Evolutionary conservation across 2,113 vertebrate species (phyloP).

Genomic region (Poeciliopsis retropinna): DNA sequence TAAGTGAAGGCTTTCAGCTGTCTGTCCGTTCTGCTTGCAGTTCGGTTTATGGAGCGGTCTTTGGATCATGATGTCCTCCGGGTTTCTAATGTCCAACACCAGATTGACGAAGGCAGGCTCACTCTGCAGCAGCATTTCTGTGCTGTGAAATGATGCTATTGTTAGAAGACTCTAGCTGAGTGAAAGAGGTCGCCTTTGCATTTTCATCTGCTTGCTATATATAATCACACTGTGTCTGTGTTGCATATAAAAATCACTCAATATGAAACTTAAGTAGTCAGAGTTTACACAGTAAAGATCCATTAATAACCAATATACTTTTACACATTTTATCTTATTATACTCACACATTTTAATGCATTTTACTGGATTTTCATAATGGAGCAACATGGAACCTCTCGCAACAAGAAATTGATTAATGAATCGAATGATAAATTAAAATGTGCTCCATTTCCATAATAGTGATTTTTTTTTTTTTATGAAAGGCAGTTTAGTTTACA

Average conservation of each 20-base stretch:
- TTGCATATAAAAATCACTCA: slow-evolving; percentile 51
- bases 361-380: neutral
- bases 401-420: too few species aligned
- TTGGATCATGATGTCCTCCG: slow-evolving; percentile 25
- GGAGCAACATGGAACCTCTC: too few species aligned
- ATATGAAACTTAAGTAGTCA: slow-evolving; percentile 20
- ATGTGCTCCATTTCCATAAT: too few species aligned
- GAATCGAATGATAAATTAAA: too few species aligned
- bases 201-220: slow-evolving; percentile 48
- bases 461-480: too few species aligned
- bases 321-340: neutral
- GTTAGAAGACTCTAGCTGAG: slow-evolving; percentile 57
- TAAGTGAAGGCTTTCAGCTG: neutral
- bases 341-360: neutral
- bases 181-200: slow-evolving; percentile 50
- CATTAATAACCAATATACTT: neutral
- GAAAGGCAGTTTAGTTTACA: too few species aligned
- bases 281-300: slow-evolving; percentile 6
- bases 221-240: slow-evolving; percentile 34
- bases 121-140: slow-evolving; percentile 43
- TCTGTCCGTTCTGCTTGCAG: slow-evolving; percentile 9
- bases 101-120: slow-evolving; percentile 51
- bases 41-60: slow-evolving; percentile 12
- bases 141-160: slow-evolving; percentile 70
- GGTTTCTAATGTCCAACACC: slow-evolving; percentile 42